Conservation (phyloP, 2,113 vertebrate genomes). For the Clupea harengus region DNA sequence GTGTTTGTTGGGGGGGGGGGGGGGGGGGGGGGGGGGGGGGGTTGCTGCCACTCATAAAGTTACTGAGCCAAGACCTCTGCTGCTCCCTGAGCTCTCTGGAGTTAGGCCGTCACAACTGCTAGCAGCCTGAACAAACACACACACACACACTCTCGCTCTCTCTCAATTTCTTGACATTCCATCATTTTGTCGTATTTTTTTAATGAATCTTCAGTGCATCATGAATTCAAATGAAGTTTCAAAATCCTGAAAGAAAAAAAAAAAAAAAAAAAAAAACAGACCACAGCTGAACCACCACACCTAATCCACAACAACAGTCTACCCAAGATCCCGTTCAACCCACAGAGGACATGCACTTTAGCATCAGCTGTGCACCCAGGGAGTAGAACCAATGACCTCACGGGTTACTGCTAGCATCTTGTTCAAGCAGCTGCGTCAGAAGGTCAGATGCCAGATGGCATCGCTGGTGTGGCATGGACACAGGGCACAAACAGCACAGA, state of each 20-base stretch:
- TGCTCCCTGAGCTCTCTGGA: conserved; percentile 22
- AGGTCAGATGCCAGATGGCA: conserved; percentile 61
- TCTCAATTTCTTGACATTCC: too few relatives aligned
- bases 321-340: not conserved
- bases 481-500: conserved; percentile 14
- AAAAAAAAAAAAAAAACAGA: not conserved
- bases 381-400: not conserved
- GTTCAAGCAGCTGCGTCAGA: not conserved
- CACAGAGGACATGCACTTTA: not conserved
- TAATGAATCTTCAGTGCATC: too few relatives aligned
- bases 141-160: not conserved
- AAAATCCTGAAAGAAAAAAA: not conserved
- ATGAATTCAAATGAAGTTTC: too few relatives aligned
- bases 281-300: not conserved
- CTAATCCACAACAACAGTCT: not conserved
- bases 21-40: too few relatives aligned
- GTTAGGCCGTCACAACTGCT: not conserved
- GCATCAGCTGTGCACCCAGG: not conserved
- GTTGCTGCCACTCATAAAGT: conserved; percentile 25
- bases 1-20: not conserved
- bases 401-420: not conserved
- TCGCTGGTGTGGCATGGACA: conserved; percentile 54
- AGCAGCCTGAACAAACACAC: not conserved
- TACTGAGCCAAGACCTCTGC: conserved; percentile 26
- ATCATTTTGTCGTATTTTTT: too few relatives aligned